Evolutionary conservation across 1,140 invertebrate species (phyloP).

Genomic region (Cataglyphis hispanica): DNA sequence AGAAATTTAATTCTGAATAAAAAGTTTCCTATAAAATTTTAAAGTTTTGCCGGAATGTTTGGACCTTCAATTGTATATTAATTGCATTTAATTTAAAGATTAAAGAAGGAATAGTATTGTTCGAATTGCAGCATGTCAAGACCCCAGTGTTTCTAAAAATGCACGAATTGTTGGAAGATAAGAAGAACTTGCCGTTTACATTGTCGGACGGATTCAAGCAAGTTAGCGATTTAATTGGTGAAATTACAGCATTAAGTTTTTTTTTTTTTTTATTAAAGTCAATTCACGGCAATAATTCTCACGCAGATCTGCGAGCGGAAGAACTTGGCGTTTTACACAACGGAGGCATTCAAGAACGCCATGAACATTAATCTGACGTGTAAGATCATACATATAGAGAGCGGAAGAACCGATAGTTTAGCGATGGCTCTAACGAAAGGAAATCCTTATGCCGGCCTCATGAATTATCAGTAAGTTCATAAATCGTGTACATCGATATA

Average conservation of each 20-base stretch:
- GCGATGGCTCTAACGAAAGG: slow-evolving; percentile 49
- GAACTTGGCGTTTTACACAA: slow-evolving; percentile 60
- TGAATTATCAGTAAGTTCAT: slow-evolving; percentile 68
- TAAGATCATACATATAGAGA: slow-evolving; percentile 25
- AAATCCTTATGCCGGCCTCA: slow-evolving; percentile 49
- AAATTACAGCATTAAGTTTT: background rate
- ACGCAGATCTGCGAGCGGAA: slow-evolving; percentile 60
- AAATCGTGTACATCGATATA: background rate
- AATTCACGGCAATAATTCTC: background rate
- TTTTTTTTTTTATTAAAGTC: background rate
- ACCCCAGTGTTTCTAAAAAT: slow-evolving; percentile 20
- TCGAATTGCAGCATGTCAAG: slow-evolving; percentile 37
- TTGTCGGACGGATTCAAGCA: slow-evolving; percentile 43
- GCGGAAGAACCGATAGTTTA: slow-evolving; percentile 47
- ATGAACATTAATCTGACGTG: slow-evolving; percentile 5
- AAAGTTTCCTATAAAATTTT: too few relatives aligned
- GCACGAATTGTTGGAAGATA: slow-evolving; percentile 20
- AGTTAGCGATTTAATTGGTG: slow-evolving; percentile 60
- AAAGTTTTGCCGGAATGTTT: too few relatives aligned
- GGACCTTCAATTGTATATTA: too few relatives aligned
- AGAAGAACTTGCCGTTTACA: slow-evolving; percentile 34
- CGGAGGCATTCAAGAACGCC: slow-evolving; percentile 17
- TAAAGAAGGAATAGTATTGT: background rate
- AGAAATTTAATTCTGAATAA: too few relatives aligned
- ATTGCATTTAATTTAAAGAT: background rate